Conservation (phyloP, 2,888 invertebrate species). For the Hypsopygia costalis region DNA sequence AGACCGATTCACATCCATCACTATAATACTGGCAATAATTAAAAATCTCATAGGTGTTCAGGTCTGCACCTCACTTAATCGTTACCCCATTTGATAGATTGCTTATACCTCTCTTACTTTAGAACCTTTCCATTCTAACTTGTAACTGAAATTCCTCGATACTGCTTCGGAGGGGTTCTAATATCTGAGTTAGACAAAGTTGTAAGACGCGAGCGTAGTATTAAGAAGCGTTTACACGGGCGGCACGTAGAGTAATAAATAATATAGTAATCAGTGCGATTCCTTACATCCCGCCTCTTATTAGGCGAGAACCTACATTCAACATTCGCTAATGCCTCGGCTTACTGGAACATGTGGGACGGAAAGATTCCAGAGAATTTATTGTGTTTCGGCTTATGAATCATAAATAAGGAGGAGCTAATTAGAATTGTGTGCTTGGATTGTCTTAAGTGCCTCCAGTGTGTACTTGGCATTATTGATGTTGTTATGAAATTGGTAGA, state of each 20-base stretch:
- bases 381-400: slow-evolving; percentile 79
- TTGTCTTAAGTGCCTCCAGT: slow-evolving; percentile 30
- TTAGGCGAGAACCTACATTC: slow-evolving; percentile 77
- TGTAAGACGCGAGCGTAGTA: slow-evolving; percentile 57
- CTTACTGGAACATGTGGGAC: slow-evolving; percentile 77
- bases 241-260: slow-evolving; percentile 79
- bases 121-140: slow-evolving; percentile 45
- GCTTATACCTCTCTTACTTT: slow-evolving; percentile 37
- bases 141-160: slow-evolving; percentile 1
- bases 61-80: slow-evolving; percentile 66
- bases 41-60: slow-evolving; percentile 65
- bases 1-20: slow-evolving; percentile 54
- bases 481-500: slow-evolving; percentile 21
- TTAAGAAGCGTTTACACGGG: slow-evolving; percentile 78
- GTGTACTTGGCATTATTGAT: slow-evolving; percentile 16
- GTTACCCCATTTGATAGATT: slow-evolving; percentile 69
- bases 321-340: slow-evolving; percentile 75
- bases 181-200: slow-evolving; percentile 42
- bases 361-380: slow-evolving; percentile 75
- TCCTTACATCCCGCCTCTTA: slow-evolving; percentile 79
- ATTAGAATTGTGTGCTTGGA: slow-evolving; percentile 67
- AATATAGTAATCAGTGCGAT: slow-evolving; percentile 80
- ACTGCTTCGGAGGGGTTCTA: slow-evolving; percentile 4
- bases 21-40: slow-evolving; percentile 66
- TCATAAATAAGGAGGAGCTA: slow-evolving; percentile 77